A percentile compares a stretch with the other conserved stretches of the same genome.
phyloP scores from a whole-genome alignment of 1,140 invertebrate species.

The Pantala flavescens region DNA sequence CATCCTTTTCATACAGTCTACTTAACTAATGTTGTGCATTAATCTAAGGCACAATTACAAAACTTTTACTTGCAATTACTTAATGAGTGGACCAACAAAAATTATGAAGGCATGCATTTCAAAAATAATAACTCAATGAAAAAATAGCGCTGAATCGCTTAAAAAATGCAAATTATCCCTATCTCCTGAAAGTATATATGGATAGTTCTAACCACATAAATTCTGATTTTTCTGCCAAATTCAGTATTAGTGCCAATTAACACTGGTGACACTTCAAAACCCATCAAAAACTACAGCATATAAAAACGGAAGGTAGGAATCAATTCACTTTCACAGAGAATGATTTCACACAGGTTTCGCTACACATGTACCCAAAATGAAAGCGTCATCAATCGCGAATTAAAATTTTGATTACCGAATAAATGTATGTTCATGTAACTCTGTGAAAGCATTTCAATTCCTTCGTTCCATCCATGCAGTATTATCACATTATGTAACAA shows the following conservation, averaged over 20 bases:
- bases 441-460: constrained; percentile 10
- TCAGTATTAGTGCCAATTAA: constrained; percentile 15
- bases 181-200: constrained; percentile 12
- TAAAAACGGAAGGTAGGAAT: constrained; percentile 13
- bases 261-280: constrained; percentile 16
- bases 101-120: constrained; percentile 10
- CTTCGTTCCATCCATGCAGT: constrained; percentile 12
- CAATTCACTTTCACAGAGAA: neutral
- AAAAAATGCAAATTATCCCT: constrained; percentile 13
- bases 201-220: constrained; percentile 12
- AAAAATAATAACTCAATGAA: neutral
- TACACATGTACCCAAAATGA: neutral
- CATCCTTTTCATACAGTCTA: constrained; percentile 12
- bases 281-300: constrained; percentile 17
- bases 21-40: constrained; percentile 4
- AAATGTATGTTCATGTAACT: neutral
- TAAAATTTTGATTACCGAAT: too few relatives aligned
- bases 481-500: constrained; percentile 15
- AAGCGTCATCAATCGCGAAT: too few relatives aligned
- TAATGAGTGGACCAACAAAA: neutral
- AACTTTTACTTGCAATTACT: constrained; percentile 12
- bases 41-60: constrained; percentile 4
- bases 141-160: constrained; percentile 7
- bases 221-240: constrained; percentile 17
- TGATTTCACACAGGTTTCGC: neutral